Evolutionary conservation across 2,888 invertebrate genomes (phyloP).

Genomic region (Drosophila meridiana): DNA sequence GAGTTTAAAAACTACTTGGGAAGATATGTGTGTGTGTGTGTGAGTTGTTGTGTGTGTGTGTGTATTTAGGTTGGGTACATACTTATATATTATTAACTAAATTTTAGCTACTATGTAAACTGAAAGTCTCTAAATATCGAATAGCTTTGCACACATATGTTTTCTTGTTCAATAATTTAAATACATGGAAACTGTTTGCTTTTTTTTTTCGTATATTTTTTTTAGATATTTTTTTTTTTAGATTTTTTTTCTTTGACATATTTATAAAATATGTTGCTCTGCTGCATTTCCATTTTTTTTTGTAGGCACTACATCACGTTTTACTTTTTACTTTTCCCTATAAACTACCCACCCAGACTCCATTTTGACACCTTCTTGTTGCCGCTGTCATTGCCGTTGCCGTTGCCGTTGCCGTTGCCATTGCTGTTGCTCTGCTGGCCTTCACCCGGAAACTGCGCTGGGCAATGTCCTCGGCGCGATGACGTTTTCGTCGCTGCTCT

Average conservation of each 20-base stretch:
- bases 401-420: background rate
- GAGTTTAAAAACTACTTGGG: conserved; percentile 50
- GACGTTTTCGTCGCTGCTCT: conserved; percentile 1
- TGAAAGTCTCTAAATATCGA: conserved; percentile 30
- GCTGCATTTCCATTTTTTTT: conserved; percentile 19
- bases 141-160: conserved; percentile 40
- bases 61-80: conserved; percentile 15
- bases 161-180: conserved; percentile 13
- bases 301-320: conserved; percentile 81
- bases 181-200: conserved; percentile 14
- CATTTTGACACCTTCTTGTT: conserved; percentile 21
- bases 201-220: background rate
- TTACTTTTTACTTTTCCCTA: conserved; percentile 66
- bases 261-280: conserved; percentile 72
- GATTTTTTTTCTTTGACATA: conserved; percentile 39
- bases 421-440: conserved; percentile 26
- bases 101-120: conserved; percentile 32
- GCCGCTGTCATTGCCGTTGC: conserved; percentile 6
- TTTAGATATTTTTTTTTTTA: background rate
- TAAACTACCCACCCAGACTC: conserved; percentile 42
- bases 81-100: conserved; percentile 34
- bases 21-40: conserved; percentile 60
- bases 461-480: conserved; percentile 22
- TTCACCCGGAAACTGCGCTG: conserved; percentile 32
- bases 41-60: conserved; percentile 44